Conservation (phyloP, 2,797 vertebrate genomes). For the Sitta carolinensis region DNA sequence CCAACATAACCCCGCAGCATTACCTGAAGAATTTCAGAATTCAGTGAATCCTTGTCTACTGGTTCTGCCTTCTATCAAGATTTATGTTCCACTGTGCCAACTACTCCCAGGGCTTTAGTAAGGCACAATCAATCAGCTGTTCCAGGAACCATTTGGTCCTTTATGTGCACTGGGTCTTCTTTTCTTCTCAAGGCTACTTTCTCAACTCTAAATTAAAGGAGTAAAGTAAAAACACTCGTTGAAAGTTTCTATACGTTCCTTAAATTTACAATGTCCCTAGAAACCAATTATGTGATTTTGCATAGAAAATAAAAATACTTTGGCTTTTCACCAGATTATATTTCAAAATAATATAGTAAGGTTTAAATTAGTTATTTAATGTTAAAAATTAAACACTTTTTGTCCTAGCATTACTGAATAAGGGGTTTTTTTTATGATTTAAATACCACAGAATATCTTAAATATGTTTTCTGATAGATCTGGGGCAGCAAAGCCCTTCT, state of each 20-base stretch:
- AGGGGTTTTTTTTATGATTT: slow-evolving; percentile 35
- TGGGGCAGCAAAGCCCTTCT: slow-evolving; percentile 80
- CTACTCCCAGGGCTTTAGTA: neutral
- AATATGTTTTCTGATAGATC: slow-evolving; percentile 83
- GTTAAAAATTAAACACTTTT: slow-evolving; percentile 15
- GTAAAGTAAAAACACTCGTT: neutral
- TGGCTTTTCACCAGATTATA: neutral
- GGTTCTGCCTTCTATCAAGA: neutral
- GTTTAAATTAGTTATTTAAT: slow-evolving; percentile 11
- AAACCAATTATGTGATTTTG: neutral
- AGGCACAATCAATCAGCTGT: neutral
- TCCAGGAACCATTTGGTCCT: neutral
- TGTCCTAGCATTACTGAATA: slow-evolving; percentile 40
- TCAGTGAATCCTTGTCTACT: neutral
- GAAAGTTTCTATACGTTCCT: neutral
- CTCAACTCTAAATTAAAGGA: neutral
- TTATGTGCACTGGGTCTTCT: neutral
- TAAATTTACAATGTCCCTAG: neutral
- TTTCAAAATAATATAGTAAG: neutral
- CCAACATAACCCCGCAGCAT: neutral
- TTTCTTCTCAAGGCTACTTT: neutral
- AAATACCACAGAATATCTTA: slow-evolving; percentile 74
- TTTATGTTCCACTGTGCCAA: neutral
- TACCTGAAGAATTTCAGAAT: neutral
- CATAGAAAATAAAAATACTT: neutral